Percentiles rank a stretch among this genome's conserved stretches.
Conservation (phyloP, 2,797 vertebrate species). For the Dendrocincla tyrannina region DNA sequence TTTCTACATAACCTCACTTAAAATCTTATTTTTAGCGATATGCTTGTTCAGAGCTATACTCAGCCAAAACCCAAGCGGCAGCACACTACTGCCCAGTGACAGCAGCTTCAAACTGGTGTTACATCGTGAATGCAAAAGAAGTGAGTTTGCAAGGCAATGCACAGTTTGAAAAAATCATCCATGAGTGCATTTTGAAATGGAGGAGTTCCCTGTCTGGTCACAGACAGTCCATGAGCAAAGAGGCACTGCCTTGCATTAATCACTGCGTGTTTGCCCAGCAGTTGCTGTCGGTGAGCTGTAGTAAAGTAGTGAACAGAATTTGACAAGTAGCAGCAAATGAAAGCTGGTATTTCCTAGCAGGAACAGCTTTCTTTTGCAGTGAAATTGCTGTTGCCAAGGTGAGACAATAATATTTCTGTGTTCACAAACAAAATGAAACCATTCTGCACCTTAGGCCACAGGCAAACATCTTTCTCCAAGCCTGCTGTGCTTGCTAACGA, state of each 20-base stretch:
- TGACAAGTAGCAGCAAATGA: slow-evolving; percentile 11
- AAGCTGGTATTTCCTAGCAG: slow-evolving; percentile 20
- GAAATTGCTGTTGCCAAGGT: slow-evolving; percentile 43
- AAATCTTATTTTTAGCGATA: neutral
- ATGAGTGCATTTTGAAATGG: neutral
- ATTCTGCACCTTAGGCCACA: neutral
- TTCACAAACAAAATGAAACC: slow-evolving; percentile 42
- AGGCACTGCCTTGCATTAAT: neutral
- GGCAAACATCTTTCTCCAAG: neutral
- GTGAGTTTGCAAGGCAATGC: neutral
- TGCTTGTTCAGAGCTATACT: neutral
- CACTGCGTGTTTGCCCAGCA: neutral
- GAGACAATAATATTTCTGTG: slow-evolving; percentile 40
- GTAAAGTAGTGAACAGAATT: neutral
- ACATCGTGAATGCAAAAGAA: neutral
- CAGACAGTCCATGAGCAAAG: neutral
- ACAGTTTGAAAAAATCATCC: neutral
- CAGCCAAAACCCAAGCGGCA: neutral
- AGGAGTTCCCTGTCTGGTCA: neutral
- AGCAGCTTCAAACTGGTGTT: neutral
- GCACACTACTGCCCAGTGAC: neutral
- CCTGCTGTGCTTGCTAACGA: neutral
- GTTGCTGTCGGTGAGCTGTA: neutral
- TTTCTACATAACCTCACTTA: neutral
- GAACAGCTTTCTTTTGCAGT: neutral